These are phyloP conservation scores for Neosalanx taihuensis DNA, from an alignment of 2,797 vertebrate species.

Conservation along the genomic window DNA sequence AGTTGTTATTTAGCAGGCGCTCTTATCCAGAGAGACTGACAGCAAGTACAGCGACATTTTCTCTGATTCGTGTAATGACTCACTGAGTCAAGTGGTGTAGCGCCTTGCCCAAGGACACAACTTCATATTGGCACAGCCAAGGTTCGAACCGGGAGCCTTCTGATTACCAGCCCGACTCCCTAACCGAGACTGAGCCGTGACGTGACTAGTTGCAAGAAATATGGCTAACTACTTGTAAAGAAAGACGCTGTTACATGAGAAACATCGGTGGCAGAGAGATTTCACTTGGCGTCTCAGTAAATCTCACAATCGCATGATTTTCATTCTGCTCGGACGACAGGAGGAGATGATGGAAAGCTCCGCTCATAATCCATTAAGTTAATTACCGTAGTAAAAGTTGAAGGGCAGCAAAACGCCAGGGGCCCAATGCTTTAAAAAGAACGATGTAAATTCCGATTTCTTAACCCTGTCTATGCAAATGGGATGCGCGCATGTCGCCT, in stretches of 20 bases:
- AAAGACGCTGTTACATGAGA: background rate
- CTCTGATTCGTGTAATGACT: no score
- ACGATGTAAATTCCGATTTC: no score
- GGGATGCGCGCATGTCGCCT: no score
- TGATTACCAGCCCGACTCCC: no score
- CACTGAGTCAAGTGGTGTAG: no score
- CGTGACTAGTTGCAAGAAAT: background rate
- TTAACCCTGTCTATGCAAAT: no score
- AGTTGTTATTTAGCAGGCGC: background rate
- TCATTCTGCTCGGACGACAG: background rate
- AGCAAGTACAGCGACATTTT: no score
- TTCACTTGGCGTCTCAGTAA: background rate
- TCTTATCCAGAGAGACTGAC: no score
- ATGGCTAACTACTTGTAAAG: background rate
- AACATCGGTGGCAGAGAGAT: background rate
- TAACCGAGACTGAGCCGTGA: no score
- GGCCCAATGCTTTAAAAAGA: background rate
- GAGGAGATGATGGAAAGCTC: background rate
- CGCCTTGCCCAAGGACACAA: no score
- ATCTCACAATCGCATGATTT: background rate
- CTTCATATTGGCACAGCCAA: no score
- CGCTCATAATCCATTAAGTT: conserved; percentile 3
- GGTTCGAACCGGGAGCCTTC: no score
- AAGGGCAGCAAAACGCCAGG: background rate
- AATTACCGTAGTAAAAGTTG: background rate